Percentiles rank a stretch among this genome's conserved stretches.
Evolutionary conservation across 2,797 vertebrate species (phyloP).

Genomic region (Lepus oiostolus): DNA sequence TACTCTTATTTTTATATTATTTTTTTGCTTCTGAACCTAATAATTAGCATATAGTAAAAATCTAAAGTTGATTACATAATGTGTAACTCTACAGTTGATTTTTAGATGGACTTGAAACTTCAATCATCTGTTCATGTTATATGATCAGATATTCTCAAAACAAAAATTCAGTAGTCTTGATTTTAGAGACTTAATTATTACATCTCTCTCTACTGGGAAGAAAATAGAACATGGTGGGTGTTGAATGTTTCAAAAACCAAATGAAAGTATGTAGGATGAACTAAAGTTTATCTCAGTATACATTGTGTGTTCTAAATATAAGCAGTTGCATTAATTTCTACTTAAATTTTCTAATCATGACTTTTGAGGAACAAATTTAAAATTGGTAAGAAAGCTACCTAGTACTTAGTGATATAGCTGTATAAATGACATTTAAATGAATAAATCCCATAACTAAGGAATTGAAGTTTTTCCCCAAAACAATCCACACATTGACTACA

Average conservation of each 20-base stretch:
- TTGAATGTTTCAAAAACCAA: neutral
- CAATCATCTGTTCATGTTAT: neutral
- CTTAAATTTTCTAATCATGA: neutral
- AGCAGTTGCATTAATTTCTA: neutral
- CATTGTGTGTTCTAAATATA: neutral
- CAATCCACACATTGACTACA: neutral
- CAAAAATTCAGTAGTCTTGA: neutral
- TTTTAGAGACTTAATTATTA: neutral
- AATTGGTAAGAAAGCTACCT: neutral
- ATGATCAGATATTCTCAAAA: neutral
- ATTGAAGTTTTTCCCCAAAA: neutral
- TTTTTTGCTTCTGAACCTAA: slow-evolving; percentile 33
- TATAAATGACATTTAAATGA: slow-evolving; percentile 44
- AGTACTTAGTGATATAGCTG: neutral
- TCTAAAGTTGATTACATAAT: neutral
- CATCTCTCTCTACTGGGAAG: neutral
- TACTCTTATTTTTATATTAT: neutral
- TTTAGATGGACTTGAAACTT: slow-evolving; percentile 24
- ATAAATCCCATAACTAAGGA: neutral
- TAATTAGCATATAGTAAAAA: neutral
- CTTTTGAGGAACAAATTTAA: neutral
- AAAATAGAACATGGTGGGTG: neutral
- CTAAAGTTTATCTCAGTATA: neutral
- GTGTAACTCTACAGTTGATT: neutral
- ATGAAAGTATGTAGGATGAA: neutral